These are phyloP conservation scores for Anser brachyrhynchus DNA, from an alignment of 2,113 vertebrate species.

Conservation along the genomic window DNA sequence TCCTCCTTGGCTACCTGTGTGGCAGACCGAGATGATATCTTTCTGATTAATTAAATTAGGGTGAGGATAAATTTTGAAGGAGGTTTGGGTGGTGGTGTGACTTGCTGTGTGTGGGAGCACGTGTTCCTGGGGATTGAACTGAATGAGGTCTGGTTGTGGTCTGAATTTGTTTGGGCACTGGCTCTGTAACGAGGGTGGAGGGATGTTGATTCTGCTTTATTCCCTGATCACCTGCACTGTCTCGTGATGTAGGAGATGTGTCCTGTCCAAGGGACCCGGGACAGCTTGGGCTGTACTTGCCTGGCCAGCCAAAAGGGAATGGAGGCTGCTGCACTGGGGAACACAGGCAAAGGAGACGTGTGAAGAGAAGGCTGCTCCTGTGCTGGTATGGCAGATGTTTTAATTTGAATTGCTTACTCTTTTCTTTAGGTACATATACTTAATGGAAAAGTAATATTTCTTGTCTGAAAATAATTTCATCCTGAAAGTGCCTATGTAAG, in stretches of 20 bases:
- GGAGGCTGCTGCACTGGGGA: not conserved
- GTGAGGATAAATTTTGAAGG: conserved; percentile 10
- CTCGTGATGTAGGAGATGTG: not conserved
- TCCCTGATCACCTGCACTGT: not conserved
- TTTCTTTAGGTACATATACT: not conserved
- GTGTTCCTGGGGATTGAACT: not conserved
- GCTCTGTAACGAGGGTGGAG: not conserved
- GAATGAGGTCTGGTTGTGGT: not conserved
- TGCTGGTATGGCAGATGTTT: not conserved
- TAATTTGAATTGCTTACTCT: not conserved
- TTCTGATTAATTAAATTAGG: conserved; percentile 59
- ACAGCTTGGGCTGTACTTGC: not conserved
- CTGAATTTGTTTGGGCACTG: not conserved
- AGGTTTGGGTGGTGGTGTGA: not conserved
- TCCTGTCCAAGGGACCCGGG: not conserved
- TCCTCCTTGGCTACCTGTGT: not conserved
- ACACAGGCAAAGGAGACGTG: rapidly evolving
- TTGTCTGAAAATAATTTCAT: not conserved
- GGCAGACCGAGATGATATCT: not conserved
- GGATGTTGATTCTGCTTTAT: not conserved
- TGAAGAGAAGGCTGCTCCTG: not conserved
- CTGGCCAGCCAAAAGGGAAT: not conserved
- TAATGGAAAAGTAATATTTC: not conserved
- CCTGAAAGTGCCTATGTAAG: not conserved
- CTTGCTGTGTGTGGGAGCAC: not conserved